phyloP scores from a whole-genome alignment of 64 coral and sea anemone genomes.

The Montipora efflorescens region DNA sequence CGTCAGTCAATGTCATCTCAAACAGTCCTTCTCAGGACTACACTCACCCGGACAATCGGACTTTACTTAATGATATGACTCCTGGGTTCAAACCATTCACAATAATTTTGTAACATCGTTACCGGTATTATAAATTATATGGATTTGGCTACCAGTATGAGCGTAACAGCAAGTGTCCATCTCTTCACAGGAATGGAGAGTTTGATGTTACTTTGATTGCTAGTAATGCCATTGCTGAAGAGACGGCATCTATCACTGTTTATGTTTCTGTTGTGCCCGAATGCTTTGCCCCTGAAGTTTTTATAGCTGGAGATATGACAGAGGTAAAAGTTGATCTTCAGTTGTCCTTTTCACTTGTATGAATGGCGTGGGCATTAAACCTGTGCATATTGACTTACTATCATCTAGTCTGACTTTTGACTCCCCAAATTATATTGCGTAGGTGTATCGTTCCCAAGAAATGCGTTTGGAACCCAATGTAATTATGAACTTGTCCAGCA shows the following conservation, averaged over 20 bases:
- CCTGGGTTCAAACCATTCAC: too few species aligned
- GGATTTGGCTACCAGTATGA: too few species aligned
- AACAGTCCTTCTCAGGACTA: too few species aligned
- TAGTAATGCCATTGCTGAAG: not conserved
- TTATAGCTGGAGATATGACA: not conserved
- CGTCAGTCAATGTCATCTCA: too few species aligned
- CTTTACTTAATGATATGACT: too few species aligned
- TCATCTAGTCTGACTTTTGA: too few species aligned
- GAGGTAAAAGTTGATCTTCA: not conserved
- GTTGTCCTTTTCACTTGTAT: too few species aligned
- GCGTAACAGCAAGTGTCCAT: not conserved
- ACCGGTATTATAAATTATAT: too few species aligned
- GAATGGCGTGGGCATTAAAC: too few species aligned
- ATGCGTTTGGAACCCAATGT: conserved; percentile 11
- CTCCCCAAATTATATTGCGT: not conserved
- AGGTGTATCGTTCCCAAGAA: conserved; percentile 31
- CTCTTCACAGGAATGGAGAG: not conserved
- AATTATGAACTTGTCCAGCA: not conserved
- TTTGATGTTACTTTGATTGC: conserved; percentile 28
- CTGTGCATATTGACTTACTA: too few species aligned
- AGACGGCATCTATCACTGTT: not conserved
- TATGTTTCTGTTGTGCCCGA: not conserved
- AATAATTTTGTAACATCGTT: too few species aligned
- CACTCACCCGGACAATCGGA: too few species aligned
- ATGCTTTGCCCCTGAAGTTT: conserved; percentile 45